A percentile compares a stretch with the other conserved stretches of the same genome.
Conservation (phyloP, 1,140 invertebrate genomes). For the Pseudomyrmex dendroicus region DNA sequence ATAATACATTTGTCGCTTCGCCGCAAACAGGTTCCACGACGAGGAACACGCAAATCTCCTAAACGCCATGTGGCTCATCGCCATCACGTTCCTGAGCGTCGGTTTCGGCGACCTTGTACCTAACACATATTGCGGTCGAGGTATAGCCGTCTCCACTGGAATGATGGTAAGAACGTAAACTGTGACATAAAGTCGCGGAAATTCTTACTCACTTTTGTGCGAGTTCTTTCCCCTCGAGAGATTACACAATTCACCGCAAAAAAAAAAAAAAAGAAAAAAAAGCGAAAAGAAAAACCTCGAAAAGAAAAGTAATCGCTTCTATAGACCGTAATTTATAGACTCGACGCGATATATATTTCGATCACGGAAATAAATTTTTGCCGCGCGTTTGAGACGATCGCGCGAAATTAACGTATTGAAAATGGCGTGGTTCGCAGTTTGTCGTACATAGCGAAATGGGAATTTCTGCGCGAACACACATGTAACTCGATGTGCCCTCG, state of each 20-base stretch:
- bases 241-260: too few relatives aligned
- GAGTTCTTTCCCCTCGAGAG: not conserved
- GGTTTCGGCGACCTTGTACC: slow-evolving; percentile 99
- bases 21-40: slow-evolving; percentile 94
- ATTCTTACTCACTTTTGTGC: slow-evolving; percentile 16
- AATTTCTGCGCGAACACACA: slow-evolving; percentile 17
- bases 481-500: slow-evolving; percentile 32
- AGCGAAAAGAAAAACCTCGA: too few relatives aligned
- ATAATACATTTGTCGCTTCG: slow-evolving; percentile 29
- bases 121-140: slow-evolving; percentile 99
- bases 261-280: too few relatives aligned
- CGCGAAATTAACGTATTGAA: too few relatives aligned
- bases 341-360: too few relatives aligned
- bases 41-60: slow-evolving; percentile 98
- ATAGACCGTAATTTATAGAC: too few relatives aligned
- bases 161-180: slow-evolving; percentile 95
- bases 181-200: slow-evolving; percentile 23
- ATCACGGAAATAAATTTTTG: too few relatives aligned
- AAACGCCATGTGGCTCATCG: slow-evolving; percentile 99
- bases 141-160: slow-evolving; percentile 98
- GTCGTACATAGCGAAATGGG: too few relatives aligned
- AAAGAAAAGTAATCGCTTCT: too few relatives aligned
- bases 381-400: too few relatives aligned
- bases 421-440: too few relatives aligned
- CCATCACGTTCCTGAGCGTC: slow-evolving; percentile 99